Conservation (phyloP, 2,113 vertebrate species). For the Rostratula benghalensis region DNA sequence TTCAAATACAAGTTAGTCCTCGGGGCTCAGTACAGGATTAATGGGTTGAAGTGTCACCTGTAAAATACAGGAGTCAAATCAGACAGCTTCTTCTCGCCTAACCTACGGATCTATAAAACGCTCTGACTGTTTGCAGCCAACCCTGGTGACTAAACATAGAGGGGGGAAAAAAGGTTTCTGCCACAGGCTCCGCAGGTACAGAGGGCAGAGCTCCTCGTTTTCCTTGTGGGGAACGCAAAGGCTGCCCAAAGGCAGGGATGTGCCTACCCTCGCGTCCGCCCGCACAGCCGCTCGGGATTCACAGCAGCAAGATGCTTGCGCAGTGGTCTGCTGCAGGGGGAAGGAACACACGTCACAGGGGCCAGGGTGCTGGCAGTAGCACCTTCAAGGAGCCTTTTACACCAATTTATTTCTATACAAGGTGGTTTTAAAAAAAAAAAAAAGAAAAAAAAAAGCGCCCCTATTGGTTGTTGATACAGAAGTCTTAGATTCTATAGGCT, state of each 20-base stretch:
- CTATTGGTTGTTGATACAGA: slow-evolving; percentile 52
- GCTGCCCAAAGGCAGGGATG: neutral
- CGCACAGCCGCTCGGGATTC: neutral
- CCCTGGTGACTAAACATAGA: neutral
- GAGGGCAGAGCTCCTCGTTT: neutral
- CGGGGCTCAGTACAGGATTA: neutral
- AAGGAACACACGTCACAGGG: slow-evolving; percentile 56
- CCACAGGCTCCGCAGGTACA: neutral
- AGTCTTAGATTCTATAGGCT: slow-evolving; percentile 49
- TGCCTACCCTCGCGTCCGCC: neutral
- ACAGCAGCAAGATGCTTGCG: neutral
- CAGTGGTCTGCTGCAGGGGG: neutral
- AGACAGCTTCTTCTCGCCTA: neutral
- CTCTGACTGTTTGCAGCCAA: neutral
- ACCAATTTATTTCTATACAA: slow-evolving; percentile 82
- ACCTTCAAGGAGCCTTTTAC: slow-evolving; percentile 75
- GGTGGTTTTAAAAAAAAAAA: slow-evolving; percentile 67
- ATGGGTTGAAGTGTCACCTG: neutral
- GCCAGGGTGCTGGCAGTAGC: slow-evolving; percentile 44
- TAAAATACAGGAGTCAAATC: neutral
- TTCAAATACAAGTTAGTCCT: neutral
- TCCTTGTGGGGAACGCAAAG: neutral
- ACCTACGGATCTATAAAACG: neutral
- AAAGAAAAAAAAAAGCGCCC: too few relatives aligned
- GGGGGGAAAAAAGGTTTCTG: neutral